These are phyloP conservation scores for Coelopa pilipes DNA, from an alignment of 2,888 invertebrate genomes.

Conservation along the genomic window DNA sequence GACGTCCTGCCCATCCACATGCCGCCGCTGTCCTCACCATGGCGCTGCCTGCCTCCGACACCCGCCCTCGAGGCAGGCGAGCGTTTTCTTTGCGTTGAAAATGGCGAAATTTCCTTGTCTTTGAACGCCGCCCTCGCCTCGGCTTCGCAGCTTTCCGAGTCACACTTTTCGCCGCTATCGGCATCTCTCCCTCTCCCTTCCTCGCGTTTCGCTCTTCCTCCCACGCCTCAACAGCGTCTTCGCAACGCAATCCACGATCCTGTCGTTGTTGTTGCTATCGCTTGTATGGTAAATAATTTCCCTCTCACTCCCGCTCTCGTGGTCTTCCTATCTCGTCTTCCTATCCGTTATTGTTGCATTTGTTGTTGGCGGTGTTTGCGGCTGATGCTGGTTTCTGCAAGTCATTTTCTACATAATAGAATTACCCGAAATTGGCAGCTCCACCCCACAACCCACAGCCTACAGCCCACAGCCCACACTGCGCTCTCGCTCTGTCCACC, in stretches of 20 bases:
- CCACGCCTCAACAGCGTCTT: too few species aligned
- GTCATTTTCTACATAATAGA: constrained; percentile 35
- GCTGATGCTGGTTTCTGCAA: not conserved
- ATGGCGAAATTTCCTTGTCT: constrained; percentile 34
- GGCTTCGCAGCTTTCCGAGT: constrained; percentile 3
- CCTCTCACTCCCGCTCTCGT: not conserved
- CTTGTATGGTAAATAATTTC: constrained; percentile 13
- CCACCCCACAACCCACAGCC: not conserved
- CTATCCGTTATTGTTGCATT: too few species aligned
- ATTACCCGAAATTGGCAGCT: constrained; percentile 34
- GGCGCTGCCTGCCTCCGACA: too few species aligned
- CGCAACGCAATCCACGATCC: too few species aligned
- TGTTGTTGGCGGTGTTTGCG: too few species aligned
- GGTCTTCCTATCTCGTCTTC: too few species aligned
- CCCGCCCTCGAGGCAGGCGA: too few species aligned
- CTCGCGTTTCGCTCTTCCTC: not conserved
- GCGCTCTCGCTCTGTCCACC: not conserved
- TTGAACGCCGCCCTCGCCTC: not conserved
- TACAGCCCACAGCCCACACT: not conserved
- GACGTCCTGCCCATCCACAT: too few species aligned
- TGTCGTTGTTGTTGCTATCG: too few species aligned
- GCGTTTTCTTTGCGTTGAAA: constrained; percentile 11
- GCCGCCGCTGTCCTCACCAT: too few species aligned
- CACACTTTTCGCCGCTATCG: constrained; percentile 26
- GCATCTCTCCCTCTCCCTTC: not conserved